Base-by-base conservation (phyloP, 2,113 vertebrate genomes). In the Hypocryptadius cinnamomeus region DNA sequence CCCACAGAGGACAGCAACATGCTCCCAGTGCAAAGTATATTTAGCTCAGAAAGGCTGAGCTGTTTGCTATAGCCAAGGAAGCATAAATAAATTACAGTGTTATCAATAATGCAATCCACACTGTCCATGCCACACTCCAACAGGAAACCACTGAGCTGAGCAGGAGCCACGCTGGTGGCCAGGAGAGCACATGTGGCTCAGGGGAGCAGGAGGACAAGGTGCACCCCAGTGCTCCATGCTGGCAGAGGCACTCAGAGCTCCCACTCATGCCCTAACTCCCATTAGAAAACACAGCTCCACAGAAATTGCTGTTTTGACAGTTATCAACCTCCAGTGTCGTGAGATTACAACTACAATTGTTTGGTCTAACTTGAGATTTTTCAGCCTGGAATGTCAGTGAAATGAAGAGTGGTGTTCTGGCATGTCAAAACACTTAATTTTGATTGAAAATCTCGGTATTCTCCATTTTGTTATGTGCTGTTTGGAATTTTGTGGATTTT, bases 241-340 rank as follows among this genome's bases (percentile, higher is more conserved):
- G 5, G 40, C 47, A 61, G 27, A 48, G 56, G 85, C 63, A 6
- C 56, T 15, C 60, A 0, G 66, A 27, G 78, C 79, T 77, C 85
- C 76, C 60, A 12, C 59, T 63, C 79, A 8, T 9, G 4, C 64
- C 35, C 83, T 60, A 64, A 25, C 44, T 66, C 78, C 61, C 21
- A 1, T 14, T 3, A 42, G 69, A 35, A 89, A 92, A 80, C 42
- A 57, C 53, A 23, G 79, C 51, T 72, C 8, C 0, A 0, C 39
- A 56, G 87, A 70, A 81, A 89, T 33, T 13, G 56, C 59, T 92
- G 7, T 71, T 94, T 87, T 91, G 93, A 96, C 92, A 95, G 94
- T 47, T 80, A 37, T 45, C 92, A 94, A 9, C 92, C 77, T 92
- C 76, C 85, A 11, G 23, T 27, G 3, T 82, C 13, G 1, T 33